Conservation (phyloP, 1,140 invertebrate genomes). For the Diorhabda sublineata region DNA sequence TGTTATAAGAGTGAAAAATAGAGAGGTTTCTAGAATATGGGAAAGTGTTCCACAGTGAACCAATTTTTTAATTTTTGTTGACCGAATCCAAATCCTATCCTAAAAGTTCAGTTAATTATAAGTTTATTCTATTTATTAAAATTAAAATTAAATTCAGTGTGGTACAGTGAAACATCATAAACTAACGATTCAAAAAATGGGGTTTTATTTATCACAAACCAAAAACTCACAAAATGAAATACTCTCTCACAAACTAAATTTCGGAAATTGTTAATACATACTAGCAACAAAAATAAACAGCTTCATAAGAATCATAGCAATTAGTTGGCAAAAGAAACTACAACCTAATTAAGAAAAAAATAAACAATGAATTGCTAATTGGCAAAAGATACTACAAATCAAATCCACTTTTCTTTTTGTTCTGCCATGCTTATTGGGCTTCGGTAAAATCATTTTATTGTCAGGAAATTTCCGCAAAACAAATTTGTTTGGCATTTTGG, state of each 20-base stretch:
- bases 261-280: no score
- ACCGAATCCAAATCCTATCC: neutral
- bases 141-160: neutral
- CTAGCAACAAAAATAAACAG: no score
- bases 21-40: no score
- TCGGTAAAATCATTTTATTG: no score
- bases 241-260: neutral
- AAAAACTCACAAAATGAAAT: neutral
- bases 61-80: neutral
- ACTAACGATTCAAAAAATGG: neutral
- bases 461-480: neutral
- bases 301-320: neutral
- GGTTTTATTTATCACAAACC: neutral
- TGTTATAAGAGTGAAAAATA: no score
- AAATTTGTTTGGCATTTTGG: conserved; percentile 7
- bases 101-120: neutral
- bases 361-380: neutral
- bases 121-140: neutral
- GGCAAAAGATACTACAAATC: neutral
- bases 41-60: neutral
- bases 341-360: neutral
- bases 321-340: neutral
- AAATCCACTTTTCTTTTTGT: neutral
- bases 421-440: no score
- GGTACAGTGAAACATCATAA: conserved; percentile 10